Conservation (phyloP, 30 jellyfish, hydroid and myxozoan genomes). For the Aurelia sp. region DNA sequence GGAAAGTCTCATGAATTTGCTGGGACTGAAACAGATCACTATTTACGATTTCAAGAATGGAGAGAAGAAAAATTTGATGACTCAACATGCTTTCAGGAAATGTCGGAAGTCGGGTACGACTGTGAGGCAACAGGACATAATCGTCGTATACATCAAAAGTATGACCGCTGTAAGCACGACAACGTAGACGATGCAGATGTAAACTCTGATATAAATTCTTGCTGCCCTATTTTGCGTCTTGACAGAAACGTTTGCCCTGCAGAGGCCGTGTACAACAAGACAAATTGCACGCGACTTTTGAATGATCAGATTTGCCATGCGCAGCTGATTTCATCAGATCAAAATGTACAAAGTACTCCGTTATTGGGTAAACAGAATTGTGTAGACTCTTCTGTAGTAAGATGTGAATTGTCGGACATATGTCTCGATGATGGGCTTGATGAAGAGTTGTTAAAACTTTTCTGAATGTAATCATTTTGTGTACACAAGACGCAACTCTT, state of each 20-base stretch:
- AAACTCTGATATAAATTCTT: too few relatives aligned
- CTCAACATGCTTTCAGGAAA: not conserved
- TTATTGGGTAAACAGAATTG: not conserved
- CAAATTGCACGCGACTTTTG: too few relatives aligned
- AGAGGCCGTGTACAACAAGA: too few relatives aligned
- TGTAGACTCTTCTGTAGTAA: slow-evolving; percentile 3
- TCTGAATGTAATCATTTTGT: not conserved
- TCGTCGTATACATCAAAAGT: not conserved
- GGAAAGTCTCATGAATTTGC: too few relatives aligned
- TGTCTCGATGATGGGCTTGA: slow-evolving; percentile 37
- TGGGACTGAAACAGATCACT: too few relatives aligned
- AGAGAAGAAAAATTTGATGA: not conserved
- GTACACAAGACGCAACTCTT: not conserved
- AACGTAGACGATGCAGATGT: not conserved
- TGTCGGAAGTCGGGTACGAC: not conserved
- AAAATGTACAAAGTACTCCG: slow-evolving; percentile 15
- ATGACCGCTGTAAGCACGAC: not conserved
- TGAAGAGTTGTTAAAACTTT: slow-evolving; percentile 22
- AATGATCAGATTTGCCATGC: too few relatives aligned
- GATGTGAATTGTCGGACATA: slow-evolving; percentile 44
- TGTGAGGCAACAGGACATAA: not conserved
- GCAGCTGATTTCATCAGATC: too few relatives aligned
- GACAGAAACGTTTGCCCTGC: too few relatives aligned
- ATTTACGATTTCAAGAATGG: not conserved
- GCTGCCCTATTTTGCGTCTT: too few relatives aligned